Base-by-base conservation (phyloP, 2,797 vertebrate species). In the Gymnoscopelus braueri region DNA sequence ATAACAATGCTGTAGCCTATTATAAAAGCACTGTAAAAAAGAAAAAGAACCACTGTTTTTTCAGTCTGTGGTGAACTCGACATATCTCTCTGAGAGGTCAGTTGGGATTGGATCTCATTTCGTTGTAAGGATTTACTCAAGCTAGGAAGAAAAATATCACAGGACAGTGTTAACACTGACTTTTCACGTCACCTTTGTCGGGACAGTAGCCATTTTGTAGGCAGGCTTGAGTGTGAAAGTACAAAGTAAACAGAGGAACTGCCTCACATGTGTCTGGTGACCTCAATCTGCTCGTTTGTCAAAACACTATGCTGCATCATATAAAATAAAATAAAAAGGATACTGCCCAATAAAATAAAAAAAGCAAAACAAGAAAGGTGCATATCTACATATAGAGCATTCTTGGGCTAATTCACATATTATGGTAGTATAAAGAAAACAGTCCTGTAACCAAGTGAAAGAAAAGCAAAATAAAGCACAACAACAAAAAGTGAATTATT, bases 341-440 rank as follows among this genome's bases (percentile, higher is more conserved):
- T 76, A 64, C 77, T 61, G 81, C 75, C 81, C 74, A 71, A 44
- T 44, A 44, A 44, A 86, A 87, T 73, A 52, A 54, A 89, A 77
- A 88, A 80, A 82, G 81, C 69, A 81, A 86, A 85, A 77, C 14
- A 84, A 80, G 89, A 88, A 92, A 91, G 82, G 93, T 95, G 95
- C 94, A 95, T 95, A 93, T 95, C 93, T 96, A 96, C 95, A 94
- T 91, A 93, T 93, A 95, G 94, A 95, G 94, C 94, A 93, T 96
- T 94, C 92, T 94, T 92, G 93, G 93, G 94, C 94, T 95, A 95
- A 95, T 94, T 95, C 95, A 97, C 95, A 95, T 92, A 95, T 93
- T 94, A 89, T 81, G 79, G 78, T 84, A 84, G 80, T 90, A 24
- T 72, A 91, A 88, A 90, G 88, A 88, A 90, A 84, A 89, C 87